Evolutionary conservation across 2,113 vertebrate genomes (phyloP), one percentile per base, ranked within the genome.

Genomic region (Misgurnus mizolepis): DNA sequence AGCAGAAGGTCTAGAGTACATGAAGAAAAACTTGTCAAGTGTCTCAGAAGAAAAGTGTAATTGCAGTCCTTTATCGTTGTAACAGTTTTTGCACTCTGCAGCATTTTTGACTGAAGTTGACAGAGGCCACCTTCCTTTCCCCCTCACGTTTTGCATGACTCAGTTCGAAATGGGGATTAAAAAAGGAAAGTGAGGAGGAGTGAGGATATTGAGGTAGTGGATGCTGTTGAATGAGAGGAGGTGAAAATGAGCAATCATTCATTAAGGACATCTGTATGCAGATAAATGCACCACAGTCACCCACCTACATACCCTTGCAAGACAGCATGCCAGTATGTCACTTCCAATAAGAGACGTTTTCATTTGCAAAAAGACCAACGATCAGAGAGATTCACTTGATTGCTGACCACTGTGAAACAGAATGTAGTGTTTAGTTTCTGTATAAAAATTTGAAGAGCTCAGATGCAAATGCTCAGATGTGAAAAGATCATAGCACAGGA

Each of bases 191-290:
- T 3, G 43, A 75, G 41, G 53, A 80, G 55, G 64, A 41, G 69
- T 66, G 53, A 58, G 45, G 49, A 55, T 53, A 22, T 81, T 41
- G 62, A 41, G 14, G 22, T 76, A 76, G 64, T 12, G 27, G 53
- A 34, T 50, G 62, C 65, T 66, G 45, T 27, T 61, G 41, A 76
- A 49, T 22, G 65, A 75, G 55, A 70, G 58, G 68, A 18, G 56
- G 53, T 47, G 40, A 61, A 67, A 49, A 43, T 45, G 56, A 62
- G 67, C 56, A 80, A 67, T 81, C 22, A 40, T 53, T 50, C 43
- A 75, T 75, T 49, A 75, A 81, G 45, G 69, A 73, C 55, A 74
- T 67, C 40, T 80, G 62, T 49, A 60, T 76, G 71, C 70, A 60
- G 64, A 81, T 81, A 67, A 75, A 68, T 67, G 58, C 15, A 14